Evolutionary conservation across 2,888 invertebrate species (phyloP).

Genomic region (Ptilodon capucinus): DNA sequence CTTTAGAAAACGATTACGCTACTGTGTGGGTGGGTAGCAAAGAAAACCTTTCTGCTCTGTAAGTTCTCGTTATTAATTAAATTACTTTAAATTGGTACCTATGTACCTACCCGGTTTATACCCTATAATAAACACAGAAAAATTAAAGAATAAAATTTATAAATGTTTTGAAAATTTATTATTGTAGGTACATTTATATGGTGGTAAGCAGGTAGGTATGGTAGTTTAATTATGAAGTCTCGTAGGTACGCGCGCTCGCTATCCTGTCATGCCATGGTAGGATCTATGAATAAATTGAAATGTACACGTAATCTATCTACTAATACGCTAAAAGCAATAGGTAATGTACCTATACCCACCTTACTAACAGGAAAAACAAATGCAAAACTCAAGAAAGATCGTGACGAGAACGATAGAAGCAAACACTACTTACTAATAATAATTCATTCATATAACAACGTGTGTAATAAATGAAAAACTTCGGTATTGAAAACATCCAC

Average conservation of each 20-base stretch:
- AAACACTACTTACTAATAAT: neutral
- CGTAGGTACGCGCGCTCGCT: too few relatives aligned
- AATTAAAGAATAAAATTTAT: too few relatives aligned
- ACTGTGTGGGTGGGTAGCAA: conserved; percentile 31
- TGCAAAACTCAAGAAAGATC: neutral
- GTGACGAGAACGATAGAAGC: neutral
- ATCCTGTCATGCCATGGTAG: too few relatives aligned
- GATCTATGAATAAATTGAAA: neutral
- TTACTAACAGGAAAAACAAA: neutral
- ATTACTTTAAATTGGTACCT: too few relatives aligned
- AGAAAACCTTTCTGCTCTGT: conserved; percentile 19
- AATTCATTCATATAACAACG: neutral
- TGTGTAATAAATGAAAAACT: neutral
- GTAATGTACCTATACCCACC: too few relatives aligned
- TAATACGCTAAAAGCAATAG: neutral
- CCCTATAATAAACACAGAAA: too few relatives aligned
- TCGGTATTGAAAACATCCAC: neutral
- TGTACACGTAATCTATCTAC: neutral
- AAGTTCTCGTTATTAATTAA: conserved; percentile 16
- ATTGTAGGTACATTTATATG: too few relatives aligned
- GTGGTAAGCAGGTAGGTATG: too few relatives aligned
- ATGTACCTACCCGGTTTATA: too few relatives aligned
- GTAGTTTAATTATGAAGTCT: too few relatives aligned
- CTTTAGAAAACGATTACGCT: conserved; percentile 34
- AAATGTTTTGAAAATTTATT: too few relatives aligned